phyloP scores from a whole-genome alignment of 2,888 invertebrate species.

The Deroplatys truncata region DNA sequence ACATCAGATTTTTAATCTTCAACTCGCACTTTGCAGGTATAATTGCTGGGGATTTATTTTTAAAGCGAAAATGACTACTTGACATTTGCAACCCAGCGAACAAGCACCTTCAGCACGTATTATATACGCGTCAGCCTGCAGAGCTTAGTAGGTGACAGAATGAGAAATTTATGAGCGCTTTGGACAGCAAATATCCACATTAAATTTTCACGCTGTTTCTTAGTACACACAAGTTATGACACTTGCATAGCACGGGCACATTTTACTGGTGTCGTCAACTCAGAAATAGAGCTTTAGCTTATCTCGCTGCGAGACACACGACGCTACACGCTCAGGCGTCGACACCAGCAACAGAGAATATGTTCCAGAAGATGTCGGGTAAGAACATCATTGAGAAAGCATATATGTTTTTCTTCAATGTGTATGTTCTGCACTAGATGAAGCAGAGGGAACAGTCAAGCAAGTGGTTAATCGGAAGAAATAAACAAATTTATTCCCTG shows the following conservation, averaged over 20 bases:
- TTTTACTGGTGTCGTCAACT: background rate
- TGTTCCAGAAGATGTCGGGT: too few relatives aligned
- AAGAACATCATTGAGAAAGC: too few relatives aligned
- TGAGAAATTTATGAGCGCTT: background rate
- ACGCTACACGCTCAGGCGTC: background rate
- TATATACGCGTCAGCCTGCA: background rate
- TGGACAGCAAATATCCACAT: background rate
- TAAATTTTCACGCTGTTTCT: background rate
- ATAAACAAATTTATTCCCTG: too few relatives aligned
- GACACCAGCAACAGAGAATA: too few relatives aligned
- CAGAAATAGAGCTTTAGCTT: background rate
- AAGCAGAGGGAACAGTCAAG: too few relatives aligned
- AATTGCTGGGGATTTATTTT: background rate
- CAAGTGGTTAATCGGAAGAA: too few relatives aligned
- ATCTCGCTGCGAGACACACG: background rate
- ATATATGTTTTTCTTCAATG: too few relatives aligned
- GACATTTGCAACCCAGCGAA: background rate
- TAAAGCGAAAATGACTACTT: background rate
- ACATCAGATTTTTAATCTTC: background rate
- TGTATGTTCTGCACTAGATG: too few relatives aligned
- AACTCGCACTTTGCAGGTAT: background rate
- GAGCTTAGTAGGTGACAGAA: background rate
- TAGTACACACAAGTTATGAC: background rate
- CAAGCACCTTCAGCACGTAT: background rate
- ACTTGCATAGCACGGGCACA: background rate